Conservation (phyloP, 2,113 vertebrate genomes). For the Rhizomys pruinosus region DNA sequence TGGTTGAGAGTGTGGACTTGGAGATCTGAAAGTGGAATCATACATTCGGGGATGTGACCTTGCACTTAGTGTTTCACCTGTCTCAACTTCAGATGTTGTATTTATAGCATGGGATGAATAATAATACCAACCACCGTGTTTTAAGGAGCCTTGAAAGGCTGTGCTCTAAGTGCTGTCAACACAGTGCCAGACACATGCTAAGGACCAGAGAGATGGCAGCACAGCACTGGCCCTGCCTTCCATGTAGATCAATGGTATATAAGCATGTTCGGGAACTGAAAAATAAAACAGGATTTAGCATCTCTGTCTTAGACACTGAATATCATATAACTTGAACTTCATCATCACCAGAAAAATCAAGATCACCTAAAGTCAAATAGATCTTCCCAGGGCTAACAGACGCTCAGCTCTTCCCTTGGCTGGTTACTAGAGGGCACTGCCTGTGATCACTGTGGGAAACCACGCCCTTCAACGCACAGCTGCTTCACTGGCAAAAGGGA, state of each 20-base stretch:
- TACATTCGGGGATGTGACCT: neutral
- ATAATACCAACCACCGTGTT: neutral
- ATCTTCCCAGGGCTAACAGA: neutral
- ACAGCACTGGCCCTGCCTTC: neutral
- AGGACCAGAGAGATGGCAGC: neutral
- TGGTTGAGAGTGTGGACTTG: no score
- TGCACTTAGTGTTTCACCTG: fast-evolving
- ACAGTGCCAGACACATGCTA: neutral
- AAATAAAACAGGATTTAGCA: neutral
- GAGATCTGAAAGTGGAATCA: no score
- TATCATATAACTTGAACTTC: neutral
- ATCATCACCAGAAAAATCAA: neutral
- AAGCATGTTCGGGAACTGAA: neutral
- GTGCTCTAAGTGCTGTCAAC: neutral
- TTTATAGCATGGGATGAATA: neutral
- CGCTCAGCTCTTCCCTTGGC: neutral
- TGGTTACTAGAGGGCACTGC: neutral
- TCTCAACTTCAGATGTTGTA: neutral
- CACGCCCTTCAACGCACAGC: neutral
- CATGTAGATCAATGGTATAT: fast-evolving
- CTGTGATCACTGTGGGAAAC: neutral
- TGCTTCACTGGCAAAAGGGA: neutral
- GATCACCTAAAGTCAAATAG: neutral
- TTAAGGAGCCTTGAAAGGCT: neutral
- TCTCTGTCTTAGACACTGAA: neutral